Base-by-base conservation (phyloP, 2,888 invertebrate species). In the Spodoptera picta region DNA sequence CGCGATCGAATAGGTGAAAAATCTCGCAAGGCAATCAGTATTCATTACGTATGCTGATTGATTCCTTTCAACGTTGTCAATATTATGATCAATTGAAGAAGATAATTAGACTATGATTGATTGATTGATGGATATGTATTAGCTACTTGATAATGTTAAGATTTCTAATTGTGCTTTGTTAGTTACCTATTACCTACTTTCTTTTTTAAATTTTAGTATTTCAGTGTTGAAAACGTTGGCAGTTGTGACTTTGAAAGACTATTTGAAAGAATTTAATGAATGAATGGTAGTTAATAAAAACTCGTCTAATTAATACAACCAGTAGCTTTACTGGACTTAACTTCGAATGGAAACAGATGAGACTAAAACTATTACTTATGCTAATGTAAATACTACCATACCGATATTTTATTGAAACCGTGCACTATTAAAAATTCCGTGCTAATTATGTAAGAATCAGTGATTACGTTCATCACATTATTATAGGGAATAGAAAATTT, bases 41-140 rank as follows among this genome's bases (percentile, higher is more conserved):
- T 72, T 76, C 71, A 82, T 81, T 77, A 76, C 75, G 69, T 55
- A 54, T 69, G 62, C 44, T 71, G 73, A 79, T 80, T 80, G 72
- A 77, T 57, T 73, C 73, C 63, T 71, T 77, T 69, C 73, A 74
- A 46, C 60, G 79, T 75, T 77, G 76, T 77, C 75, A 75, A 77
- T 79, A 59, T 79, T 79, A 42, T 79, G 73, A 79, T 79, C 50
- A 61, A 51, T 70, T 64, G 50, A 51, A 58, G 62, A 69, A 62
- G 59, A 59, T 72, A 70, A 74, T 79, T 71, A 65, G 67, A 63
- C 44, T 61, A 46, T 70, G 75, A 78, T 78, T 68, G 60, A 74
- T 74, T 64, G 61, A 70, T 70, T 58, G 65, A 49, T 60, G 47
- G 43, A 1, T 61, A 57, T 66, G 19, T 53, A 64, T 27, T 19